phyloP scores from a whole-genome alignment of 2,888 invertebrate species.

The Palloptera scutellata region DNA sequence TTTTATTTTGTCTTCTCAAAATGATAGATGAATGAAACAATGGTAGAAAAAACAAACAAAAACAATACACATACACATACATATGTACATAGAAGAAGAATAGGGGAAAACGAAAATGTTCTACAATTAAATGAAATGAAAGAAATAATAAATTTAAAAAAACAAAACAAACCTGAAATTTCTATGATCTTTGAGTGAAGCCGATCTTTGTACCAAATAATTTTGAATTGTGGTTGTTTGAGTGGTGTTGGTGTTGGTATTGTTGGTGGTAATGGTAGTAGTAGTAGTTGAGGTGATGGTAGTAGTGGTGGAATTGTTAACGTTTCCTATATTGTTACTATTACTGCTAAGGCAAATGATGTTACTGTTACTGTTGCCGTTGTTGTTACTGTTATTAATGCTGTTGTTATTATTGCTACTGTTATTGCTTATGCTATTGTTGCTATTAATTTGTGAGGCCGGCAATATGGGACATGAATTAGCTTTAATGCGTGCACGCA shows the following conservation, averaged over 20 bases:
- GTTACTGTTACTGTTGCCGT: slow-evolving; percentile 41
- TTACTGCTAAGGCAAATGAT: slow-evolving; percentile 38
- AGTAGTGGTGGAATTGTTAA: slow-evolving; percentile 46
- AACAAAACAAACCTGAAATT: slow-evolving; percentile 64
- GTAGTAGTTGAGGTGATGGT: slow-evolving; percentile 42
- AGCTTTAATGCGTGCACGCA: slow-evolving; percentile 88
- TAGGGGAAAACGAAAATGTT: slow-evolving; percentile 29
- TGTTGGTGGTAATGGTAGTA: slow-evolving; percentile 42
- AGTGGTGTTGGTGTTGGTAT: slow-evolving; percentile 46
- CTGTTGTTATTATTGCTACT: slow-evolving; percentile 54
- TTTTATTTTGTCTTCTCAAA: background rate
- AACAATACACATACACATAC: slow-evolving; percentile 23
- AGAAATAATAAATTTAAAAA: slow-evolving; percentile 30
- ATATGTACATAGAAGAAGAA: no score
- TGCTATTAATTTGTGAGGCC: slow-evolving; percentile 66
- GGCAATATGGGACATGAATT: slow-evolving; percentile 81
- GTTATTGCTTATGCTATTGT: slow-evolving; percentile 55
- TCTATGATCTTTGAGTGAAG: slow-evolving; percentile 68
- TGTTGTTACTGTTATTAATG: slow-evolving; percentile 41
- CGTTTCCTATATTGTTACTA: slow-evolving; percentile 48
- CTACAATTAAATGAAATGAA: slow-evolving; percentile 27
- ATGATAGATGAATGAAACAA: background rate
- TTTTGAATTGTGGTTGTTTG: slow-evolving; percentile 65
- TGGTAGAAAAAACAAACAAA: slow-evolving; percentile 7
- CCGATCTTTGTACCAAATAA: slow-evolving; percentile 69